A percentile compares a stretch with the other conserved stretches of the same genome.
phyloP scores from a whole-genome alignment of 2,797 vertebrate species.

The Gymnopithys bicolor region DNA sequence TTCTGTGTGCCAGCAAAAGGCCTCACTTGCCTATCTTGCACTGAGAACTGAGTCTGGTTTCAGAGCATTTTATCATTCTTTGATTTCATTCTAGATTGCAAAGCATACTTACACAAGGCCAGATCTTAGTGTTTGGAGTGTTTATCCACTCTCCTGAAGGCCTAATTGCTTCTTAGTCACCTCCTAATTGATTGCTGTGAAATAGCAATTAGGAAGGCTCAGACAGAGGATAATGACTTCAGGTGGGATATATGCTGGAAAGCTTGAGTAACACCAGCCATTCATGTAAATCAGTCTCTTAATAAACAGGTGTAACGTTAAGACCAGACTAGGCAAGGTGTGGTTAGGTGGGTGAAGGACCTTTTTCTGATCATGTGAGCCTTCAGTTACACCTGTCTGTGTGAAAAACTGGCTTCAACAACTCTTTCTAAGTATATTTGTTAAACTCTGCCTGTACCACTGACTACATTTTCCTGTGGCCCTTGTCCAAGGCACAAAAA shows the following conservation, averaged over 20 bases:
- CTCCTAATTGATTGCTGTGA: constrained; percentile 16
- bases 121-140: neutral
- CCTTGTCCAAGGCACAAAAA: neutral
- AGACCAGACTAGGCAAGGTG: neutral
- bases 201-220: neutral
- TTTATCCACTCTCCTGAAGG: neutral
- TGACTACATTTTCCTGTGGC: fast-evolving
- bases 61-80: neutral
- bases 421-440: neutral
- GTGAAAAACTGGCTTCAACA: neutral
- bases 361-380: neutral
- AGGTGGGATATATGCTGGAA: neutral
- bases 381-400: neutral
- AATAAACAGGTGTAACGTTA: neutral
- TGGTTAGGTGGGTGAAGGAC: neutral
- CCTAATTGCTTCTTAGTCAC: constrained; percentile 44
- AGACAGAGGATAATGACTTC: neutral
- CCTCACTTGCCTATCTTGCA: neutral
- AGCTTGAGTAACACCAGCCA: neutral
- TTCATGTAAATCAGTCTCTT: neutral
- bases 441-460: neutral
- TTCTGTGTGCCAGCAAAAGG: neutral
- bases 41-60: neutral
- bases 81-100: constrained; percentile 13
- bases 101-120: neutral